phyloP scores from a whole-genome alignment of 2,113 vertebrate species.

The Melanostigma gelatinosum region DNA sequence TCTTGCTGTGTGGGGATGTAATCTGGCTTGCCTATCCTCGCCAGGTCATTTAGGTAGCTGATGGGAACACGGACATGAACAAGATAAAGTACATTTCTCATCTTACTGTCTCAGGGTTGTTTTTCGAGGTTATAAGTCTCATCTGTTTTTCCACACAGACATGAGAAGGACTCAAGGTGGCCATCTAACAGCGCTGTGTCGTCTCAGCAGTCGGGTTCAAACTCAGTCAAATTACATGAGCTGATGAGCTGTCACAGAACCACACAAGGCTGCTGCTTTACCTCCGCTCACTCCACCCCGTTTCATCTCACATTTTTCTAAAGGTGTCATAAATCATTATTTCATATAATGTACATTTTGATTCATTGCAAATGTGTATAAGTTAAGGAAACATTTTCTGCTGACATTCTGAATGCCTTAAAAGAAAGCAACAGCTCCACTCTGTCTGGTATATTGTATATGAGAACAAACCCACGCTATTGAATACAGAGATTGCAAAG shows the following conservation, averaged over 20 bases:
- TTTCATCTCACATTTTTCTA: background rate
- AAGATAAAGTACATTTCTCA: background rate
- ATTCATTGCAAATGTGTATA: background rate
- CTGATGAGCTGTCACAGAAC: background rate
- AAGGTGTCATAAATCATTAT: background rate
- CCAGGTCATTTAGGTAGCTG: constrained; percentile 89
- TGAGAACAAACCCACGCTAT: background rate
- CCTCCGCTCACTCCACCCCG: background rate
- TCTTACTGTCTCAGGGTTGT: background rate
- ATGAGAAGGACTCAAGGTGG: background rate
- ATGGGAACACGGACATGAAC: constrained; percentile 34
- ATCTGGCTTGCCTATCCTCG: constrained; percentile 91
- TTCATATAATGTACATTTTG: background rate
- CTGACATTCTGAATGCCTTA: background rate
- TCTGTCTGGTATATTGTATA: background rate
- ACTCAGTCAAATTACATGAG: background rate
- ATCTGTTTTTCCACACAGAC: background rate
- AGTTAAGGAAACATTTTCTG: background rate
- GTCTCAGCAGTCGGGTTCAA: background rate
- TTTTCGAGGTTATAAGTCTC: constrained; percentile 1
- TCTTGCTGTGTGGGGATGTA: constrained; percentile 98
- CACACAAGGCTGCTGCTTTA: background rate
- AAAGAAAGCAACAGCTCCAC: background rate
- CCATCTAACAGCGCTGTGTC: background rate
- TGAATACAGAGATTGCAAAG: background rate